Conservation (phyloP, 64 coral and sea anemone genomes). For the Montipora foliosa region DNA sequence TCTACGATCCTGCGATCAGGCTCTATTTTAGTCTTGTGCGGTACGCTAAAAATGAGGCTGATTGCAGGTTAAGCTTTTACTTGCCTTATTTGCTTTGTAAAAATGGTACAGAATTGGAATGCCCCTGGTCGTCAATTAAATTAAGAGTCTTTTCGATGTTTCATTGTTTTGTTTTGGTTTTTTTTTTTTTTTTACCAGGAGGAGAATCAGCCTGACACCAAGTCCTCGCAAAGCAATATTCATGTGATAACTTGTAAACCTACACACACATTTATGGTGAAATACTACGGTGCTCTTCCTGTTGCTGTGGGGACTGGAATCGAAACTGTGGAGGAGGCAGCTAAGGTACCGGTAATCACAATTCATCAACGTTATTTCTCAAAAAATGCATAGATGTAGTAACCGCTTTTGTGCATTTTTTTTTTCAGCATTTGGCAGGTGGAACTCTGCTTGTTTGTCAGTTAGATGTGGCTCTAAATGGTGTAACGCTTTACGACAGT, state of each 20-base stretch:
- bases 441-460: constrained; percentile 91
- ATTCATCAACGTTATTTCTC: background rate
- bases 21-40: too few species aligned
- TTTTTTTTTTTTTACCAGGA: constrained; percentile 26
- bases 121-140: too few species aligned
- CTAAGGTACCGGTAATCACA: constrained; percentile 59
- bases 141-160: background rate
- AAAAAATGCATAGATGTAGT: background rate
- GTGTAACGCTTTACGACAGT: constrained; percentile 91
- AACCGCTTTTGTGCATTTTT: background rate
- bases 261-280: constrained; percentile 91
- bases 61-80: too few species aligned
- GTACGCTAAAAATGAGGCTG: too few species aligned
- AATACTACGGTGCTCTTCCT: constrained; percentile 95
- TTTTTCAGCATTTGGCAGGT: constrained; percentile 83
- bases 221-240: constrained; percentile 37
- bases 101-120: too few species aligned
- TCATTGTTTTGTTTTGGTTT: too few species aligned
- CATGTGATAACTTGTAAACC: constrained; percentile 62
- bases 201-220: constrained; percentile 45
- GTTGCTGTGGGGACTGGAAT: constrained; percentile 97
- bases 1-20: too few species aligned
- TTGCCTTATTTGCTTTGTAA: too few species aligned
- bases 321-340: constrained; percentile 94
- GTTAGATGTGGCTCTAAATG: constrained; percentile 85